A percentile compares a stretch with the other conserved stretches of the same genome.
These are phyloP conservation scores for Liopterus haemorrhoidalis DNA, from an alignment of 2,888 invertebrate genomes.

Conservation along the genomic window DNA sequence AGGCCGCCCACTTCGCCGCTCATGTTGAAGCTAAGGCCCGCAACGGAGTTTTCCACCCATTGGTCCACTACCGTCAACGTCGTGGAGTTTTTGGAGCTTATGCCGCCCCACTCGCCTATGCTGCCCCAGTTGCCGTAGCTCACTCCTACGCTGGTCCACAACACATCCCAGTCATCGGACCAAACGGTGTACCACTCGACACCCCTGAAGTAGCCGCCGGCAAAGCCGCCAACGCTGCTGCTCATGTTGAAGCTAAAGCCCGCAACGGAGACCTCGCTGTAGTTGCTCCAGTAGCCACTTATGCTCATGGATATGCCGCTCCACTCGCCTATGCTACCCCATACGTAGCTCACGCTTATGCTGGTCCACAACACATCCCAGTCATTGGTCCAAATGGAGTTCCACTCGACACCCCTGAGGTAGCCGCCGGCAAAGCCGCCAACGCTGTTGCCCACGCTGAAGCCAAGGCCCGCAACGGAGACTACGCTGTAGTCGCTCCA, in stretches of 20 bases:
- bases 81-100: conserved; percentile 24
- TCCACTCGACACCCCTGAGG: conserved; percentile 50
- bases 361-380: conserved; percentile 44
- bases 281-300: conserved; percentile 21
- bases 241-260: conserved; percentile 47
- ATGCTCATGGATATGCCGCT: conserved; percentile 34
- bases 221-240: conserved; percentile 55
- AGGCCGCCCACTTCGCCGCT: conserved; percentile 48
- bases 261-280: conserved; percentile 43
- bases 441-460: conserved; percentile 13
- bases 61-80: conserved; percentile 25
- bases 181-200: conserved; percentile 53
- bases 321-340: conserved; percentile 39
- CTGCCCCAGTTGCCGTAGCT: conserved; percentile 31
- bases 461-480: conserved; percentile 4
- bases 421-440: conserved; percentile 43
- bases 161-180: conserved; percentile 45
- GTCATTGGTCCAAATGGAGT: conserved; percentile 36
- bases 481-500: conserved; percentile 10
- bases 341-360: conserved; percentile 33
- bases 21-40: conserved; percentile 39
- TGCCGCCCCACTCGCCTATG: conserved; percentile 33
- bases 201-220: conserved; percentile 57
- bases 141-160: conserved; percentile 36
- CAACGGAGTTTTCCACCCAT: conserved; percentile 25